Evolutionary conservation across 1,140 invertebrate species (phyloP), one percentile per base, ranked within the genome.

Genomic region (Thaumetopoea pityocampa): DNA sequence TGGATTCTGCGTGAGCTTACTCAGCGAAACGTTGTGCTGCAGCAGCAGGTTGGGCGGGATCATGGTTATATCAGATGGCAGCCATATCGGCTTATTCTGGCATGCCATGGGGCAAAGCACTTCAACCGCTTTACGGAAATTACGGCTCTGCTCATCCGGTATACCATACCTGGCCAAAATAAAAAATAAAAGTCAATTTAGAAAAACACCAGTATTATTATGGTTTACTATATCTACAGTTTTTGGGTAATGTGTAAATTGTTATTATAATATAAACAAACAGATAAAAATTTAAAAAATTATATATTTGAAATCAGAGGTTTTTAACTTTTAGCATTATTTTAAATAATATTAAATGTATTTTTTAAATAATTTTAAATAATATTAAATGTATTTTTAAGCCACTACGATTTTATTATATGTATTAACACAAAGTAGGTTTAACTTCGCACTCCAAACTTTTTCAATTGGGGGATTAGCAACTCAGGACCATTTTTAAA

Each of bases 21-120:
- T 92, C 12, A 98, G 73, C 0, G 92, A 90, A 1, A 97, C 93
- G 0, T 92, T 91, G 26, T 93, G 88, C 48, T 91, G 88, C 0
- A 92, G 89, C 12, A 98, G 86, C 45, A 93, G 78, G 27, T 89
- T 87, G 1, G 96, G 96, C 10, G 96, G 94, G n/a, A 98, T 93
- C 96, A 98, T 98, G 0, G 93, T 91, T n/a, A 95, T 96, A 67
- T 98, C 96, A 2, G 95, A 95, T 3, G 94, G 91, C 17, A 98
- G 79, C 96, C 96, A 98, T 5, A 96, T 90, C 0, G 90, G 89
- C 69, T 95, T 94, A 56, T 94, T 93, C 58, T 92, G 90, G 60
- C 92, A 93, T 52, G 93, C 91, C 1, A 91, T 90, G 0, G 96
- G 95, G n/a, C 94, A 91, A 46, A 97, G 80, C 29, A 89, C 90